Base-by-base conservation (phyloP, 1,140 invertebrate species). In the Drosophila nikananu region DNA sequence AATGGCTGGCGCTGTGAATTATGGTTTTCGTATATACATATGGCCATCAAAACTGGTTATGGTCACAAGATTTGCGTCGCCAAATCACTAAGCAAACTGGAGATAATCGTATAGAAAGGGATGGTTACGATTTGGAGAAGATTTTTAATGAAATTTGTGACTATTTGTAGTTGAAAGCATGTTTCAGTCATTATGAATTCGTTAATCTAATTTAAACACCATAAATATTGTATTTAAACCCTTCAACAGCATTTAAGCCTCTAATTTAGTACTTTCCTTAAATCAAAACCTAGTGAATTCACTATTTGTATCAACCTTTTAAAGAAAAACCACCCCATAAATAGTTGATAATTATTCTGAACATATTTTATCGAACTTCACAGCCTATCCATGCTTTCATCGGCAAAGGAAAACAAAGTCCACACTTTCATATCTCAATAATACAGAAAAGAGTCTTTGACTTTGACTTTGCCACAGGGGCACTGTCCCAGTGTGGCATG, bases 1-100 rank as follows among this genome's bases (percentile, higher is more conserved):
- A 89, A 89, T 89, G 84, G 84, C 84, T 61, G 83, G 83, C 82
- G 58, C 73, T 74, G 80, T 87, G 81, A 87, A 66, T 74, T 83
- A 89, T 86, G 82, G 81, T 80, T 78, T 79, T 68, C 52, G 54
- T 57, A 25, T 57, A 57, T 30, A 59, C 59, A 46, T 66, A 27
- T 57, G 64, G 48, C 51, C 48, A 64, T 35, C 19, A 39, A 68
- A 77, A 77, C 75, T 60, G 59, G 62, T 80, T 80, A 48, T 61
- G 57, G 42, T 74, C 60, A 32, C 42, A 52, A 37, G 58, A 41
- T 62, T 79, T 49, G 64, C 59, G 21, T 17, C 48, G 77, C 70
- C 48, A 70, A 73, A 52, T 73, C 23, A 23, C 51, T 74, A 54
- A 51, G 51, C 80, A 86, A 86, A 77, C 67, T 87, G 68, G 51